A percentile compares a stretch with the other conserved stretches of the same genome.
phyloP scores from a whole-genome alignment of 2,888 invertebrate species.

The Phyllotreta striolata region DNA sequence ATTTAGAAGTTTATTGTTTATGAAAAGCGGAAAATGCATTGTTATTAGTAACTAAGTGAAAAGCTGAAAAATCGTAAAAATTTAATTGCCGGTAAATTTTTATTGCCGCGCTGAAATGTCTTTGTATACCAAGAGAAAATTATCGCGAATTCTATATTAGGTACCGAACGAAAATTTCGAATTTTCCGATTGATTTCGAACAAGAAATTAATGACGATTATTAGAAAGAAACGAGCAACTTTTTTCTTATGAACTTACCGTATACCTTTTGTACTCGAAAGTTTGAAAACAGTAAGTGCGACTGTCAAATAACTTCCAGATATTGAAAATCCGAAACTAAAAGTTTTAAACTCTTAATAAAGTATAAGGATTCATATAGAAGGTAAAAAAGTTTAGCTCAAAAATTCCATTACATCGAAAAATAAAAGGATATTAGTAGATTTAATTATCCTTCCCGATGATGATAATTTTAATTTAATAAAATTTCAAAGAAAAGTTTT shows the following conservation, averaged over 20 bases:
- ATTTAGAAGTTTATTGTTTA: too few relatives aligned
- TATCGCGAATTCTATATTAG: too few relatives aligned
- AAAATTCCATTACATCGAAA: neutral
- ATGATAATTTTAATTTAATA: neutral
- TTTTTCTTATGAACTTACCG: conserved; percentile 10
- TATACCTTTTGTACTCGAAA: conserved; percentile 1
- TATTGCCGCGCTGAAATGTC: too few relatives aligned
- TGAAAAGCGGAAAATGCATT: too few relatives aligned
- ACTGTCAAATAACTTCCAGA: conserved; percentile 2
- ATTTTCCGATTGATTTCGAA: too few relatives aligned
- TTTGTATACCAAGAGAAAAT: too few relatives aligned
- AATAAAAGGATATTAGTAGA: neutral
- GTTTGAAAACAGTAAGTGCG: conserved; percentile 1
- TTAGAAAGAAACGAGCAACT: too few relatives aligned
- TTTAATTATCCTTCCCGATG: neutral
- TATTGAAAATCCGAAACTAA: conserved; percentile 4
- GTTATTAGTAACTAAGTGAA: too few relatives aligned
- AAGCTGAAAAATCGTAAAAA: too few relatives aligned
- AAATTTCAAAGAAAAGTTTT: neutral
- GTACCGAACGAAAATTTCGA: too few relatives aligned
- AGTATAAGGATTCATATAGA: conserved; percentile 1
- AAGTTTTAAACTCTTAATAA: conserved; percentile 6
- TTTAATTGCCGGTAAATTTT: too few relatives aligned
- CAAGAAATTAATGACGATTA: too few relatives aligned
- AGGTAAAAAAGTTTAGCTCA: neutral